Base-by-base conservation (phyloP, 1,140 invertebrate species). In the Panonychus citri region DNA sequence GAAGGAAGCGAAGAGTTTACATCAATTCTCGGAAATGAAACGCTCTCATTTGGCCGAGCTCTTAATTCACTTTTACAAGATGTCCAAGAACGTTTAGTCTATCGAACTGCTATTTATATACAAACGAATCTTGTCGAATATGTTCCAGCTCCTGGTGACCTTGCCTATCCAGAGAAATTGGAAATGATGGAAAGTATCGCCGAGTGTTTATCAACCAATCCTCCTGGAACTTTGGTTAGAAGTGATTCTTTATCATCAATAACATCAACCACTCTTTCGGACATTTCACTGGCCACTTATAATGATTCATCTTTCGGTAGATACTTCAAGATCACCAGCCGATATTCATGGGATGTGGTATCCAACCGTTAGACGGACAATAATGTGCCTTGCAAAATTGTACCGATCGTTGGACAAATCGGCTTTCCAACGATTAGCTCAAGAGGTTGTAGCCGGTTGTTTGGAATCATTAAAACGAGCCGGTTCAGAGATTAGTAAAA, bases 291-390 rank as follows among this genome's bases (percentile, higher is more conserved):
- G 10, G 52, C 48, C 15, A 39, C 48, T 19, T 25, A 26, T 12
- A 48, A 52, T 21, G 27, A 26, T 17, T 30, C 26, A 4, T 12
- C 13, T 24, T 40, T 54, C 19, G 12, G 17, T 30, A 26, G n/a
- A 40, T 19, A 46, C 27, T 8, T 46, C 57, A 61, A 61, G 68
- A 65, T 91, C 87, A 1, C 86, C 89, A 0, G 90, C 91, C 25
- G 93, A 98, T 74, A 71, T 96, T 10, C 94, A 98, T 71, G 94
- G 93, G 1, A 94, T 98, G 89, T 99, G 94, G 94, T 98, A 96
- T 73, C 94, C 94, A 0, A 93, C 87, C 0, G 88, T 98, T 0
- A 74, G 93, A 17, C 73, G 94, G 52, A 94, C 93, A 0, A 69
- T 99, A 10, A 83, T 96, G 26, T 96, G 90, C 65, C 71, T 98